These are phyloP conservation scores for Tetrapedia diversipes DNA, from an alignment of 2,888 invertebrate genomes.

Conservation along the genomic window DNA sequence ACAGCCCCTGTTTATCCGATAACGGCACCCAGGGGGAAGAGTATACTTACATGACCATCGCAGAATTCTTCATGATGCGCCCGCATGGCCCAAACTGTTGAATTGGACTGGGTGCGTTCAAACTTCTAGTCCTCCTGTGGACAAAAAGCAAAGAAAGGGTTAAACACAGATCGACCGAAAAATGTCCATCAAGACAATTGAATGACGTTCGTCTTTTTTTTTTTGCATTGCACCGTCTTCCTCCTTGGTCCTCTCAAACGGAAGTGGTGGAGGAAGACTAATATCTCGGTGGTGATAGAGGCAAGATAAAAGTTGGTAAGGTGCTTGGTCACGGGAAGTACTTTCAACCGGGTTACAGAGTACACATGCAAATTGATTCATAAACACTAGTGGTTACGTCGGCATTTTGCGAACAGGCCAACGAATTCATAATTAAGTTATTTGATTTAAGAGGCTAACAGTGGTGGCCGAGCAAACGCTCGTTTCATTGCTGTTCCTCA, in stretches of 20 bases:
- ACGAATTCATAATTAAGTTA: not conserved
- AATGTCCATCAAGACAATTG: too few relatives aligned
- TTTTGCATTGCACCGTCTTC: not conserved
- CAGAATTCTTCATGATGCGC: constrained; percentile 97
- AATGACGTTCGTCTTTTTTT: too few relatives aligned
- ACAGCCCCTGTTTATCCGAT: not conserved
- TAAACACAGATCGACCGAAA: too few relatives aligned
- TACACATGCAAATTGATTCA: constrained; percentile 15
- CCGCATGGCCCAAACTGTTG: constrained; percentile 99
- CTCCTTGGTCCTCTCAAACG: not conserved
- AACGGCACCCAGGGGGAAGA: not conserved
- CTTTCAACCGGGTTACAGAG: not conserved
- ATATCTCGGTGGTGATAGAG: not conserved
- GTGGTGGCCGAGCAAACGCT: not conserved
- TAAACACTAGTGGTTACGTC: constrained; percentile 9
- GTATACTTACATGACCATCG: constrained; percentile 97
- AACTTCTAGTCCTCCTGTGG: constrained; percentile 95
- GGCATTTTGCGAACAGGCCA: constrained; percentile 2
- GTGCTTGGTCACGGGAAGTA: not conserved
- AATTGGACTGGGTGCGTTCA: constrained; percentile 98
- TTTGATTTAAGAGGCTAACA: not conserved
- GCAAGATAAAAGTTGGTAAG: not conserved
- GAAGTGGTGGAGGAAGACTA: too few relatives aligned
- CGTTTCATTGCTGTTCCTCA: not conserved
- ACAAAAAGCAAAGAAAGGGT: constrained; percentile 57